Conservation (phyloP, 2,888 invertebrate species). For the Drosophila meridiana region DNA sequence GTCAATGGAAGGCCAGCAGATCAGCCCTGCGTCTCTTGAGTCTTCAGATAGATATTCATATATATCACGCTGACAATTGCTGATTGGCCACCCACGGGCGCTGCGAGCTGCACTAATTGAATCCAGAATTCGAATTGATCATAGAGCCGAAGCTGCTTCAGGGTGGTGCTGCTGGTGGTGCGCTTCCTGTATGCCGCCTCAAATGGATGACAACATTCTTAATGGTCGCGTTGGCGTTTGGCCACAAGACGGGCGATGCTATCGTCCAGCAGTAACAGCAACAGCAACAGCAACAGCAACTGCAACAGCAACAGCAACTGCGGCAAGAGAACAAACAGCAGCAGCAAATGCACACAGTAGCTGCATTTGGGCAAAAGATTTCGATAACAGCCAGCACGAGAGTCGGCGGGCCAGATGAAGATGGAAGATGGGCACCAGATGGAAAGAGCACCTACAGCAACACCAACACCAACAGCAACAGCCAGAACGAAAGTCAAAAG, state of each 20-base stretch:
- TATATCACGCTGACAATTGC: slow-evolving; percentile 10
- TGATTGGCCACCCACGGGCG: slow-evolving; percentile 56
- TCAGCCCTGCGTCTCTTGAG: too few species aligned
- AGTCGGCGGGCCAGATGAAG: slow-evolving; percentile 48
- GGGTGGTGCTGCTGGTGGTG: slow-evolving; percentile 46
- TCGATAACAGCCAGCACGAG: slow-evolving; percentile 62
- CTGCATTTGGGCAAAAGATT: slow-evolving; percentile 76
- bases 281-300: slow-evolving; percentile 38
- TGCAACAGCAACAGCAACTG: slow-evolving; percentile 56
- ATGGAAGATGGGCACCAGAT: slow-evolving; percentile 39
- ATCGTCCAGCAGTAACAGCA: slow-evolving; percentile 27
- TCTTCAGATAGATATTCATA: not conserved
- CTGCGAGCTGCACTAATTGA: slow-evolving; percentile 55
- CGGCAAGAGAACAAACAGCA: slow-evolving; percentile 27
- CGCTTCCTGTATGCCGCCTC: slow-evolving; percentile 3
- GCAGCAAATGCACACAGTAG: slow-evolving; percentile 62
- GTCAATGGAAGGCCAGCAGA: not conserved
- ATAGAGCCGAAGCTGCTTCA: slow-evolving; percentile 61
- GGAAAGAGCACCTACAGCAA: slow-evolving; percentile 14
- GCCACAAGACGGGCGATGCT: slow-evolving; percentile 25
- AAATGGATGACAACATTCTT: slow-evolving; percentile 52
- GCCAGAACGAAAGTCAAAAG: slow-evolving; percentile 19
- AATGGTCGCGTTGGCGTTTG: slow-evolving; percentile 39
- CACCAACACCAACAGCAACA: not conserved
- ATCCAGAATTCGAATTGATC: slow-evolving; percentile 62